Base-by-base conservation (phyloP, 1,140 invertebrate species). In the Capitella teleta region DNA sequence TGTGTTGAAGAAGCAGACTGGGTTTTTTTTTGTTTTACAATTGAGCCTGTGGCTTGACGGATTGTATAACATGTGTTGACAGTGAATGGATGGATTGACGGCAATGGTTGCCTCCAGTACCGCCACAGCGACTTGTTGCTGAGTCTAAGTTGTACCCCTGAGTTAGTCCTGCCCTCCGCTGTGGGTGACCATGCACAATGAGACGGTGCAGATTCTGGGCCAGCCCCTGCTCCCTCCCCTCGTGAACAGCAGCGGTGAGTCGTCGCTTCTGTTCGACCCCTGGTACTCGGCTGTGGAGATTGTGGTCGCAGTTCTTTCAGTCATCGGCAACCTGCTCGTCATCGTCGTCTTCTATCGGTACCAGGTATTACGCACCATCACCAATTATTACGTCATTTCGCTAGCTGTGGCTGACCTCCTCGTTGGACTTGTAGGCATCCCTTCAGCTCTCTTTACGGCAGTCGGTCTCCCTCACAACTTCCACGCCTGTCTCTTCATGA, bases 361-460 rank as follows among this genome's bases (percentile, higher is more conserved):
- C 53, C 75, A 83, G 6, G 78, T 82, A 44, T 67, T 92, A 5
- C 73, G 87, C 4, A 71, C 86, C 30, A 77, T 87, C 36, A 90
- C 87, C 5, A 92, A 92, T 71, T 90, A 90, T 61, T 92, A 91
- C 63, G 90, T 92, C 52, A 82, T 90, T 24, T 90, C 87, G 0
- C 68, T 92, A 60, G 87, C 88, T 0, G 78, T 82, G 6, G 87
- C 88, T 1, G 87, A 92, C 64, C 45, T 91, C 10, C 70, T 93
- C 2, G 74, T 77, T 8, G 75, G 75, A 8, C 54, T 75, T 0
- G 71, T 63, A 78, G 77, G 87, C 1, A 85, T 92, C 34, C 88
- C 88, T 0, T 89, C 88, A 56, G 88, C 88, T 1, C 81, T 92
- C 44, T 61, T 90, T 58, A 80, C 85, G 1, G 80, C 77, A 26